Evolutionary conservation across 1,140 invertebrate genomes (phyloP), one percentile per base, ranked within the genome.

Genomic region (Hylaeus anthracinus): DNA sequence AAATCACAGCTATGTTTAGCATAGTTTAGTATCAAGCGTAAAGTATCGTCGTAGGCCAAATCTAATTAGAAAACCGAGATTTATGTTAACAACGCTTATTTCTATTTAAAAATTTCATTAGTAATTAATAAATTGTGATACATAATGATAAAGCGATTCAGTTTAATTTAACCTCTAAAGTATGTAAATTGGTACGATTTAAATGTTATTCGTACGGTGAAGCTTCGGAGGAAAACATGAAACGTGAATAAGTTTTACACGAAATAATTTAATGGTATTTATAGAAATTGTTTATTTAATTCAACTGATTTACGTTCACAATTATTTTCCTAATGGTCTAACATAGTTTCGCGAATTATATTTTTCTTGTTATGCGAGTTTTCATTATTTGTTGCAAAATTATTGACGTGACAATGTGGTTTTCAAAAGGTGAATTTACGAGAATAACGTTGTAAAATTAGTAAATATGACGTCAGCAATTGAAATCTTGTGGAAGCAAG

Each of bases 401-500:
- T 66, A 79, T 4, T 73, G 3, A 73, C 2, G 2, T 39, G 39
- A 15, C 15, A 73, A 56, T 55, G 43, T 73, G 12, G n/a, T 80
- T 80, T 67, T 43, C 15, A 3, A 12, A 60, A 75, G 64, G 72
- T 75, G 14, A 60, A 69, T 65, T 73, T 6, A 60, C 55, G 64
- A 9, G 43, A 39, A 43, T 39, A 6, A 26, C 51, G 39, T 55
- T 83, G 41, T 43, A 61, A 63, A 51, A 15, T 63, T 63, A 37
- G 48, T 48, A 66, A 86, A 72, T 61, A 95, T 94, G 94, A 89
- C 94, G 70, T 83, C 92, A 2, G 89, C 89, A 72, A 94, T 96
- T 74, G 92, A 94, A 73, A 91, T 84, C 26, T 90, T 96, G 8
- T 92, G 95, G 86, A 94, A 94, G 77, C 95, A 96, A 90, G 95